Base-by-base conservation (phyloP, 2,797 vertebrate genomes). In the Phataginus tricuspis region DNA sequence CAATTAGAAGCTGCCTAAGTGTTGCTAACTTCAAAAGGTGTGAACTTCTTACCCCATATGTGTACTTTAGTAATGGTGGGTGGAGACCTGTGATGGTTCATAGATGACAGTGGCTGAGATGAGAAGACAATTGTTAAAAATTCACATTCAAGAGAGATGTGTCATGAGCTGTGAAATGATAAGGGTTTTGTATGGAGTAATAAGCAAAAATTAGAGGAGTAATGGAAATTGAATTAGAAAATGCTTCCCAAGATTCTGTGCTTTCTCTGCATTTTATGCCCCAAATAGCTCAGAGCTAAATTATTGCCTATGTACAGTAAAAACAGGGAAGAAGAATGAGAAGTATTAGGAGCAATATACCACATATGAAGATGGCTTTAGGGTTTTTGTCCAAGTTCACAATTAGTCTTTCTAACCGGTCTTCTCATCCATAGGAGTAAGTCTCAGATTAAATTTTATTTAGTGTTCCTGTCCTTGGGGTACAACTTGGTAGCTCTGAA, bases 1-100 rank as follows among this genome's bases (percentile, higher is more conserved):
- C 11, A 31, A 10, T 12, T 5, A 37, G n/a, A 15, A 49, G 15
- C 27, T 18, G 23, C 5, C 55, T 31, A 4, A 10, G 19, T 0
- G 0, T 55, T 55, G 15, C 21, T 37, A n/a, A 66, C 18, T 55
- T 25, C 49, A 7, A n/a, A 25, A 59, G 11, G 45, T 21, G 4
- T 57, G 39, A 8, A 16, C n/a, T 64, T 83, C 45, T 61, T 57
- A 51, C 11, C 11, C 6, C 83, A 68, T 1, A 6, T 0, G 0
- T 29, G 23, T 2, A 21, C 57, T 68, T 72, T 19, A 11, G 29
- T n/a, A 71, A 51, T 3, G 9, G 31, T 15, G n/a, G 9, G 7
- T 13, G 57, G 4, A 61, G 8, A 15, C n/a, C 23, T 27, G 19
- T 0, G 25, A 39, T 27, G n/a, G 80, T 68, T 53, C 25, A 37